Conservation (phyloP, 2,888 invertebrate genomes). For the Lissocephala sabroskyi region DNA sequence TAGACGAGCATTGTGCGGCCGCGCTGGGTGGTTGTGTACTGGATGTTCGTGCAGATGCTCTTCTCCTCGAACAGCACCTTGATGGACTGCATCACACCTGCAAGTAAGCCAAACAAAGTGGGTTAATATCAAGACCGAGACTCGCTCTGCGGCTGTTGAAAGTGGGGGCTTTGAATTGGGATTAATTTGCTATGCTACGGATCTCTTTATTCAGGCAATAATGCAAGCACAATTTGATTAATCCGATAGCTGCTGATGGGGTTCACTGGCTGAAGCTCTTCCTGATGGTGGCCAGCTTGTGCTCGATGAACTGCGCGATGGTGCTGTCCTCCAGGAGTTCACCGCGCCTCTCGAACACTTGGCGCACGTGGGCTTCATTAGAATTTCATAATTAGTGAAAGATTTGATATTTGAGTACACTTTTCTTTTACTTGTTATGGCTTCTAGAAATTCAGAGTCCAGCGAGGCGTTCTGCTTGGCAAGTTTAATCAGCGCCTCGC, state of each 20-base stretch:
- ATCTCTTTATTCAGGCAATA: no score
- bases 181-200: no score
- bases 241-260: no score
- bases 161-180: no score
- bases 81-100: constrained; percentile 48
- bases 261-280: constrained; percentile 1
- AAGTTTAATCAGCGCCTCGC: constrained; percentile 48
- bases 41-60: constrained; percentile 60
- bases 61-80: constrained; percentile 67
- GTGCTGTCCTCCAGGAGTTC: constrained; percentile 45
- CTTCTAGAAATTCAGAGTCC: constrained; percentile 56
- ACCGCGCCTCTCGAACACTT: constrained; percentile 68
- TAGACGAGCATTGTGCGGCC: constrained; percentile 72
- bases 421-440: constrained; percentile 66
- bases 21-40: constrained; percentile 71
- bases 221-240: no score
- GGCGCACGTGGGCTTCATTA: constrained; percentile 68
- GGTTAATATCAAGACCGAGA: constrained; percentile 6
- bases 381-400: neutral
- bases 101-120: constrained; percentile 5
- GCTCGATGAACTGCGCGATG: constrained; percentile 60
- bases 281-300: constrained; percentile 57
- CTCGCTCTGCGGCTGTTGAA: no score
- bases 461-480: constrained; percentile 39
- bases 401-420: neutral